Conservation (phyloP, 2,888 invertebrate genomes). For the Dugesia japonica region DNA sequence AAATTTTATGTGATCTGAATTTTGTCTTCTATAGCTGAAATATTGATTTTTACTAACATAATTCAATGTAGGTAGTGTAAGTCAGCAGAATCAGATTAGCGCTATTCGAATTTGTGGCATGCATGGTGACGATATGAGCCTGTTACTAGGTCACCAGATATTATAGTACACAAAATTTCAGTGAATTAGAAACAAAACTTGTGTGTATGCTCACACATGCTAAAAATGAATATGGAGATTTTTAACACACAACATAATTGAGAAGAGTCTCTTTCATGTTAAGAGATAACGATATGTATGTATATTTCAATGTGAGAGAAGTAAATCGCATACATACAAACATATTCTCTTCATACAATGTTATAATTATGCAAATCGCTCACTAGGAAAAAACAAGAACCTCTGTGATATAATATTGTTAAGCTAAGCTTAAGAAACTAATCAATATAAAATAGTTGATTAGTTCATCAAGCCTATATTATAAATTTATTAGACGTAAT, state of each 20-base stretch:
- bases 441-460: background rate
- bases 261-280: slow-evolving; percentile 16
- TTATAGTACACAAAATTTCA: slow-evolving; percentile 20
- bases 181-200: background rate
- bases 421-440: background rate
- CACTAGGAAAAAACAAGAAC: background rate
- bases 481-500: background rate
- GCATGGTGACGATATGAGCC: slow-evolving; percentile 4
- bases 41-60: slow-evolving; percentile 11
- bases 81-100: slow-evolving; percentile 15
- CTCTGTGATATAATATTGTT: background rate
- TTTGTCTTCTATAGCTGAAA: slow-evolving; percentile 11
- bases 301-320: background rate
- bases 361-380: background rate
- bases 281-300: background rate
- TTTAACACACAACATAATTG: background rate
- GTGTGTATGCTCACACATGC: background rate
- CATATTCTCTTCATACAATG: background rate
- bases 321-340: background rate
- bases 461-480: background rate
- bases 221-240: background rate
- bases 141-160: slow-evolving; percentile 1
- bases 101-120: slow-evolving; percentile 12
- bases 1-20: background rate
- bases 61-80: slow-evolving; percentile 6